phyloP scores from a whole-genome alignment of 2,888 invertebrate genomes.

The Alviniconcha strummeri region DNA sequence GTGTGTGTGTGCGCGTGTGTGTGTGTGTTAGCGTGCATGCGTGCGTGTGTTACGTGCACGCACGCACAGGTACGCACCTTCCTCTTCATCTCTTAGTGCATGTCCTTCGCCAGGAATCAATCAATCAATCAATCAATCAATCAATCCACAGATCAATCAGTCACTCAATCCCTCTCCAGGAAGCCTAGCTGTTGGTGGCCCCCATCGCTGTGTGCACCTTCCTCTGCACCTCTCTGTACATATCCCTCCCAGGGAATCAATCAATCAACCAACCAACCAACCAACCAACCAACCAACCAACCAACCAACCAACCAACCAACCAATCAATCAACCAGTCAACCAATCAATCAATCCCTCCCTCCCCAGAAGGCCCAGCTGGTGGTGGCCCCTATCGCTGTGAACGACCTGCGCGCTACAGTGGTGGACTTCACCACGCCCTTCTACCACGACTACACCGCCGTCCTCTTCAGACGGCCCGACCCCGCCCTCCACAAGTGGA shows the following conservation, averaged over 20 bases:
- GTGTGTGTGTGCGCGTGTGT: background rate
- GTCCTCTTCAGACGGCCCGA: conserved; percentile 20
- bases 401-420: conserved; percentile 18
- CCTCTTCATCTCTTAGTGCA: no score
- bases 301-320: no score
- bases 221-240: background rate
- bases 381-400: conserved; percentile 21
- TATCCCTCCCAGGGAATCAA: background rate
- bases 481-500: conserved; percentile 17
- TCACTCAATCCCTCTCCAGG: no score
- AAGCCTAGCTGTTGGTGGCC: no score
- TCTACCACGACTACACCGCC: conserved; percentile 27
- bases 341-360: no score
- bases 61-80: background rate
- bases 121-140: no score
- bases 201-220: background rate
- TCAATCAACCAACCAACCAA: no score
- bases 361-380: conserved; percentile 11
- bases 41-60: background rate
- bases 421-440: conserved; percentile 26
- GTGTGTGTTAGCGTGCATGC: background rate
- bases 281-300: no score
- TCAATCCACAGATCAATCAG: no score
- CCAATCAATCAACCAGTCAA: no score
- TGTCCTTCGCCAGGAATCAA: no score